These are phyloP conservation scores for Lepidocolaptes lacrymiger DNA, from an alignment of 2,797 vertebrate genomes.

Conservation along the genomic window DNA sequence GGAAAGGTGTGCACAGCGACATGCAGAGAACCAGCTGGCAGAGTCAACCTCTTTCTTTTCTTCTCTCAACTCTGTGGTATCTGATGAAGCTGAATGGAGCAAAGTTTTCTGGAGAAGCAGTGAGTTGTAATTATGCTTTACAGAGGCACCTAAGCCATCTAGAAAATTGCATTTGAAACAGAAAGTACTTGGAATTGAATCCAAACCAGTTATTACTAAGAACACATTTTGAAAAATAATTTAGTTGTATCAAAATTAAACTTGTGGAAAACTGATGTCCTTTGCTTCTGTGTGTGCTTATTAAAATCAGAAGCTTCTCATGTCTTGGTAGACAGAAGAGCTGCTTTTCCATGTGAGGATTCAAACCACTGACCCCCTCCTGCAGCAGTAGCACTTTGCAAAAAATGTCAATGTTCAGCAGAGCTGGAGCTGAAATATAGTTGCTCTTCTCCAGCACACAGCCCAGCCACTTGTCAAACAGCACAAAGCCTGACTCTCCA, in stretches of 20 bases:
- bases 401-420: neutral
- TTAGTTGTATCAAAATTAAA: neutral
- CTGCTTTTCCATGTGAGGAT: neutral
- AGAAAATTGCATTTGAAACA: neutral
- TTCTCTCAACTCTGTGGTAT: fast-evolving
- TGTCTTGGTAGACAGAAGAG: neutral
- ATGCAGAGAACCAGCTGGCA: neutral
- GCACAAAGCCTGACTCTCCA: neutral
- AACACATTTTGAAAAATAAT: neutral
- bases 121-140: neutral
- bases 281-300: neutral
- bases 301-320: neutral
- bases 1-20: fast-evolving
- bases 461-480: neutral
- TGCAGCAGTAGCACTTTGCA: neutral
- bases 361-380: neutral
- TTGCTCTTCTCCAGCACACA: neutral
- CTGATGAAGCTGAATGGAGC: neutral
- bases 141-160: neutral
- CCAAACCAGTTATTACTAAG: neutral
- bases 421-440: neutral
- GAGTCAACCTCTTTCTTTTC: neutral
- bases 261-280: neutral
- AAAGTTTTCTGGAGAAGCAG: neutral
- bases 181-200: neutral